Evolutionary conservation across 2,888 invertebrate species (phyloP), one percentile per base, ranked within the genome.

Genomic region (Cataglyphis cursor): DNA sequence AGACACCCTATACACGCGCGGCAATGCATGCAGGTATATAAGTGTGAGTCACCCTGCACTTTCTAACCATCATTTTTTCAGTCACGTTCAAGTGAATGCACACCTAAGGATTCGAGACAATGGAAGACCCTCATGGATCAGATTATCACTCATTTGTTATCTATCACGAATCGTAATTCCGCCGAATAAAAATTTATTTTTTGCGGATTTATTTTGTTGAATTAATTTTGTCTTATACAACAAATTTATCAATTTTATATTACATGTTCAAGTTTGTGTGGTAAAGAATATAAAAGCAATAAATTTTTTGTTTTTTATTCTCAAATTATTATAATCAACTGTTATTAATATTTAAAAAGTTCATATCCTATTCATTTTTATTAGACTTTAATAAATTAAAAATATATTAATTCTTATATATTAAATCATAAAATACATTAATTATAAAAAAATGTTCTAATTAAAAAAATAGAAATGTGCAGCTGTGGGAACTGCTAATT

Each of bases 31-130:
- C 41, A 83, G 24, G 48, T 59, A 18, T 61, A 74, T 21, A 44
- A 31, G 51, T 35, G 28, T 68, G 82, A 83, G 62, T 64, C 75
- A 81, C 59, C 31, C 64, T 62, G 64, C 70, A 83, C 82, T 90
- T 86, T 88, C 86, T 83, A 90, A 81, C 48, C 78, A 78, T 51
- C 35, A 82, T 84, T 81, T 88, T 81, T 72, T 86, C 21, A 82
- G 54, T 82, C 61, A 24, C 68, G 21, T 74, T 66, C 81, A 59
- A 64, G 74, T 51, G 44, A 74, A 54, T 57, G 75, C 84, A 73
- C 73, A 62, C 38, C 54, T 83, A 64, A 65, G 70, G 75, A 73
- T 62, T 57, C 44, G 38, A 78, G 61, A 64, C 9, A 66, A 64
- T 48, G 41, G 64, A 68, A 68, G 73, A 48, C 57, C 48, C 24